Evolutionary conservation across 2,797 vertebrate species (phyloP), one percentile per base, ranked within the genome.

Genomic region (Dallia pectoralis): DNA sequence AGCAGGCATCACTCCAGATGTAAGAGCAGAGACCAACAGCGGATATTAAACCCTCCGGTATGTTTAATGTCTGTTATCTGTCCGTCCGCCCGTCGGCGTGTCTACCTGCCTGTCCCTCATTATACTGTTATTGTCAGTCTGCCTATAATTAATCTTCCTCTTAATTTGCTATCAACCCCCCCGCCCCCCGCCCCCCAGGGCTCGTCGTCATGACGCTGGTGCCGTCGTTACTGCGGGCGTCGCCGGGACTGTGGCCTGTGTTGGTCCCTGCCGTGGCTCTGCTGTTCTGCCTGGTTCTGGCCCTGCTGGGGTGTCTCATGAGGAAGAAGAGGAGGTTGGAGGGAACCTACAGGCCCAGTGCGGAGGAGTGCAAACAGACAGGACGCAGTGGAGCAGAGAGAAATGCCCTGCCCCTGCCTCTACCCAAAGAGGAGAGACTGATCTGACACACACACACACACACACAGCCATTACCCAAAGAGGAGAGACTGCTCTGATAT

Each of bases 391-490:
- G 85, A 1, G 82, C 87, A 0, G 92, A 94, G 77, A 89, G 90
- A 65, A 93, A 92, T 16, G 76, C 86, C 25, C 86, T 94, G 56
- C 53, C 89, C 2, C 85, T 96, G 14, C 96, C 96, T 7, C 76
- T 96, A 77, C 96, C 96, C 36, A 96, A 96, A 3, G 94, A 95
- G 79, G 96, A 97, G 65, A 90, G 96, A 67, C 94, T 97, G 76
- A 97, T 97, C 84, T 97, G 89, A 91, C 63, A 8, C 0, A 25
- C 53, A 64, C 2, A 1, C 25, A 29, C 32, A 67, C 27, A 25
- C 19, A 30, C 18, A 25, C 51, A 33, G 30, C 33, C 33, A 3
- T 8, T 36, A 8, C 33, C 33, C 33, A 36, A 36, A 8, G 33
- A 36, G 33, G 33, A 36, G 33, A 36, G 33, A 36, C 33, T 36